phyloP scores from a whole-genome alignment of 2,797 vertebrate genomes.

The Potorous gilbertii region DNA sequence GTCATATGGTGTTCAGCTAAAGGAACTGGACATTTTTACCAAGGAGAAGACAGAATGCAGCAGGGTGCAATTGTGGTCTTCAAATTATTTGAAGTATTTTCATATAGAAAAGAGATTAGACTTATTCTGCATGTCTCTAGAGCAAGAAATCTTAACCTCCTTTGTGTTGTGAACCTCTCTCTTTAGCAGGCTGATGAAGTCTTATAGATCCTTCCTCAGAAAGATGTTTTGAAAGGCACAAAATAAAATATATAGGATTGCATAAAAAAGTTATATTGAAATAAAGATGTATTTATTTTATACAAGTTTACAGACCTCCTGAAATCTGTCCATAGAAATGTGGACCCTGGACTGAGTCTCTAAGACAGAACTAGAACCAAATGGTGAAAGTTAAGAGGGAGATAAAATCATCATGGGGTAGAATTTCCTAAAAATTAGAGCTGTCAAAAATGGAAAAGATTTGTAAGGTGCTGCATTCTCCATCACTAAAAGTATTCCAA shows the following conservation, averaged over 20 bases:
- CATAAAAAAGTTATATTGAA: neutral
- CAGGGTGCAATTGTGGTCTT: neutral
- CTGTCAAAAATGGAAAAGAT: neutral
- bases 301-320: too few species aligned
- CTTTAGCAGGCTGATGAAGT: neutral
- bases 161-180: neutral
- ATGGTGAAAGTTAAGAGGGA: neutral
- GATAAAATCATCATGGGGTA: neutral
- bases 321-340: neutral
- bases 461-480: neutral
- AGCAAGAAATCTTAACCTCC: neutral
- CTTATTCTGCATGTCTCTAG: neutral
- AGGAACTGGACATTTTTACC: neutral
- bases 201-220: neutral
- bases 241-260: neutral
- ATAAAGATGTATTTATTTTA: neutral
- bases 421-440: neutral
- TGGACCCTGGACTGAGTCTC: neutral
- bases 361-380: neutral
- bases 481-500: neutral
- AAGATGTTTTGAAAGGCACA: neutral
- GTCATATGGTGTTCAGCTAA: neutral
- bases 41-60: neutral
- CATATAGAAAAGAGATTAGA: neutral
- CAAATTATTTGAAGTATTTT: neutral